phyloP scores from a whole-genome alignment of 1,140 invertebrate genomes.

The Danaus plexippus region DNA sequence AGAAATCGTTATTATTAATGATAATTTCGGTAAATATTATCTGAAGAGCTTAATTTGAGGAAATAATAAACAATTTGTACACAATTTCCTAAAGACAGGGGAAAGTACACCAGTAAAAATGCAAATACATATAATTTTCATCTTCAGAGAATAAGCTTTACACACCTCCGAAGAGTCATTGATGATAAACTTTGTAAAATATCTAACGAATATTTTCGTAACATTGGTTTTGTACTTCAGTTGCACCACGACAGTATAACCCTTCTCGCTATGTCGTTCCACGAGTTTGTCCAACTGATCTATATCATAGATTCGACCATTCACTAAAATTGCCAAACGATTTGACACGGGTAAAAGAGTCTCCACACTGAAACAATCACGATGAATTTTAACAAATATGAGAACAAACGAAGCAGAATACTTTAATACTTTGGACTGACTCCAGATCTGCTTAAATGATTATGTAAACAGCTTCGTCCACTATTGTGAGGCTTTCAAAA shows the following conservation, averaged over 20 bases:
- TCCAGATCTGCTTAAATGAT: too few species aligned
- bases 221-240: constrained; percentile 50
- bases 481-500: too few species aligned
- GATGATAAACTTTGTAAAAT: constrained; percentile 41
- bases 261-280: constrained; percentile 38
- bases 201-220: constrained; percentile 29
- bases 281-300: constrained; percentile 43
- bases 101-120: background rate
- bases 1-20: constrained; percentile 2
- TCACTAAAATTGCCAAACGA: constrained; percentile 39
- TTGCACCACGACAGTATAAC: constrained; percentile 52
- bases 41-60: background rate
- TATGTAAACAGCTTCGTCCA: too few species aligned
- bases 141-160: too few species aligned
- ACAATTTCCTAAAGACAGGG: background rate
- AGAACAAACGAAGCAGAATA: too few species aligned
- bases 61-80: background rate
- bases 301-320: constrained; percentile 45
- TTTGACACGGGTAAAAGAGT: constrained; percentile 47
- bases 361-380: constrained; percentile 37
- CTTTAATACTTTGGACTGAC: too few species aligned
- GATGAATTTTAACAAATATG: too few species aligned
- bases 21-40: constrained; percentile 1
- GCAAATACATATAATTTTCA: too few species aligned
- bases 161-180: constrained; percentile 50